Percentiles rank a stretch among this genome's conserved stretches.
phyloP scores from a whole-genome alignment of 2,797 vertebrate species.

The Nothura maculosa region DNA sequence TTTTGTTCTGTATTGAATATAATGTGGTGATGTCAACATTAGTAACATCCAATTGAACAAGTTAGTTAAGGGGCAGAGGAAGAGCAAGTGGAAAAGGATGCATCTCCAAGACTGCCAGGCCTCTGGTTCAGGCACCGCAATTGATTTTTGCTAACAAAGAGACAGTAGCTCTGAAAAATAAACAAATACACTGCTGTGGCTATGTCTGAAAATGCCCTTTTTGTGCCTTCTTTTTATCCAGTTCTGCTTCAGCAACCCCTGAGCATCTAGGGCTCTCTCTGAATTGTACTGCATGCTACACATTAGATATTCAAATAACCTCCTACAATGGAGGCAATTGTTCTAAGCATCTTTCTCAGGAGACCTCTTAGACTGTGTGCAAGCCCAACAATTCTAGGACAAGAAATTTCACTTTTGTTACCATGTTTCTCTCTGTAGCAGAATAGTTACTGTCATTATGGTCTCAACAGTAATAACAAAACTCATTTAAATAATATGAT shows the following conservation, averaged over 20 bases:
- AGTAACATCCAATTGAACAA: not conserved
- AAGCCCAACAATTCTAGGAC: not conserved
- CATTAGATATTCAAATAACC: not conserved
- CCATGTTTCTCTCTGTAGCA: not conserved
- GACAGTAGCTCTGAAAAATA: not conserved
- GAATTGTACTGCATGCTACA: not conserved
- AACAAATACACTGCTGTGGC: not conserved
- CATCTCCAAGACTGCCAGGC: not conserved
- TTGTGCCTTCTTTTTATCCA: not conserved
- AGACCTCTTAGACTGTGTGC: not conserved
- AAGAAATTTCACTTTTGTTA: not conserved
- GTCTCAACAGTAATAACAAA: constrained; percentile 59
- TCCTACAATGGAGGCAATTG: not conserved
- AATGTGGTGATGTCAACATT: not conserved
- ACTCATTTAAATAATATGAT: constrained; percentile 52
- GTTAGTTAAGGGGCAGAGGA: not conserved
- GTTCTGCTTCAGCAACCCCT: not conserved
- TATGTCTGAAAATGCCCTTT: not conserved
- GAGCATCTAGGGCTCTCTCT: not conserved
- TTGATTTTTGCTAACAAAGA: not conserved
- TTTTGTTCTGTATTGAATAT: not conserved
- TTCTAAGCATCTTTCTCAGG: not conserved
- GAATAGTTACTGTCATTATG: constrained; percentile 44
- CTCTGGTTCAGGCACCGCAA: not conserved
- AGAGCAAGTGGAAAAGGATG: not conserved